Evolutionary conservation across 2,797 vertebrate species (phyloP).

Genomic region (Sciurus vulgaris): DNA sequence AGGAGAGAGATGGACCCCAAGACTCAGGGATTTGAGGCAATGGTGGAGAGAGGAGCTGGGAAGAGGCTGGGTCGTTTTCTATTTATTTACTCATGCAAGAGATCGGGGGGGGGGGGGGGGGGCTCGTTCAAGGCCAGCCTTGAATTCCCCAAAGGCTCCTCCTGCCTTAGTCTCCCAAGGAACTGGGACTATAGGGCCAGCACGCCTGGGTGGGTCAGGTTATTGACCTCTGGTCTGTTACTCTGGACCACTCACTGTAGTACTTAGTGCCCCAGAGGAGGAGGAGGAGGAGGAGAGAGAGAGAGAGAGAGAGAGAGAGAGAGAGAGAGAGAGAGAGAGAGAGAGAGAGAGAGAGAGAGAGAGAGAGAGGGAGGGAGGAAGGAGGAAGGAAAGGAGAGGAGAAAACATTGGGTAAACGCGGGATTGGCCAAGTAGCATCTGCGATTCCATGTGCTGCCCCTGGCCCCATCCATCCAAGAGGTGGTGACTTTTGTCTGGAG

Average conservation of each 20-base stretch:
- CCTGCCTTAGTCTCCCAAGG: not conserved
- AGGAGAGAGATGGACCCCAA: not conserved
- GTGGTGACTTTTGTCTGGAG: fast-evolving
- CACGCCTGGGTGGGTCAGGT: not conserved
- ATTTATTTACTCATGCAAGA: not conserved
- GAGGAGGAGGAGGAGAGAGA: not conserved
- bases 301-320: not conserved
- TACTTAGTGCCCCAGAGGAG: not conserved
- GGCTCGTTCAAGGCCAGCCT: not conserved
- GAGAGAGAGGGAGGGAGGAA: not conserved
- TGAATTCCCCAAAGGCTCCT: not conserved
- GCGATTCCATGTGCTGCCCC: not conserved
- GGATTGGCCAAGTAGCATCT: not conserved
- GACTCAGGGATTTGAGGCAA: not conserved
- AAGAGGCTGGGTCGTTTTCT: not conserved
- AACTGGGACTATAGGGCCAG: not conserved
- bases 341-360: not conserved
- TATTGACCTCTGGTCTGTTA: not conserved
- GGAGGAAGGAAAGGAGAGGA: not conserved
- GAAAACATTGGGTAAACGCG: fast-evolving
- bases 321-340: not conserved
- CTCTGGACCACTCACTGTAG: not conserved
- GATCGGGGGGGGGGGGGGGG: too few relatives aligned
- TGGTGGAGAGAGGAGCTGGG: not conserved
- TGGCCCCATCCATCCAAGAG: fast-evolving